These are phyloP conservation scores for Plagiodera versicolora DNA, from an alignment of 2,888 invertebrate genomes.

Conservation along the genomic window DNA sequence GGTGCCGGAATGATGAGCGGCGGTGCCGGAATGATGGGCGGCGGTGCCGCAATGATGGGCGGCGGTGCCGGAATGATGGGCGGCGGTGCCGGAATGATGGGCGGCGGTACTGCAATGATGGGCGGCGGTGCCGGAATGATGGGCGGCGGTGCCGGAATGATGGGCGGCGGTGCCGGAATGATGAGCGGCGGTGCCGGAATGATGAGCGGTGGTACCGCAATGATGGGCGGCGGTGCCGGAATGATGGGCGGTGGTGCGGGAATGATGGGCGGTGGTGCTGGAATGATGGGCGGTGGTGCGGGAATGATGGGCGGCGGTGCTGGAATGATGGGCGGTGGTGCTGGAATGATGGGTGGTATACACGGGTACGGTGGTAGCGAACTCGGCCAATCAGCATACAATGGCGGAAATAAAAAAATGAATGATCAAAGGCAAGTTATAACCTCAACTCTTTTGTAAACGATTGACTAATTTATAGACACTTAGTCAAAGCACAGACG, in stretches of 20 bases:
- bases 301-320: slow-evolving; percentile 41
- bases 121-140: slow-evolving; percentile 42
- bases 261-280: slow-evolving; percentile 15
- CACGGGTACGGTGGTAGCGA: slow-evolving; percentile 26
- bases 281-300: slow-evolving; percentile 21
- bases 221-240: slow-evolving; percentile 22
- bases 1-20: slow-evolving; percentile 19
- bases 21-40: slow-evolving; percentile 37
- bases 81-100: slow-evolving; percentile 22
- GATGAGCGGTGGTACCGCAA: slow-evolving; percentile 22
- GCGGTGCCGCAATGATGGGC: slow-evolving; percentile 24
- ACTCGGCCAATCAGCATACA: slow-evolving; percentile 26
- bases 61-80: slow-evolving; percentile 28
- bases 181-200: slow-evolving; percentile 26
- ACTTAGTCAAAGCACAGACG: too few relatives aligned
- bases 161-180: slow-evolving; percentile 25
- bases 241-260: slow-evolving; percentile 16
- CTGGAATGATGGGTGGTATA: slow-evolving; percentile 31
- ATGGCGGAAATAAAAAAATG: slow-evolving; percentile 28
- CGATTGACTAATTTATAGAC: too few relatives aligned
- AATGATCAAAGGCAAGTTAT: slow-evolving; percentile 29
- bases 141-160: slow-evolving; percentile 30
- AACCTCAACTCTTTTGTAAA: too few relatives aligned
- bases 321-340: slow-evolving; percentile 33
- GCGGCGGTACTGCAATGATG: slow-evolving; percentile 31